Base-by-base conservation (phyloP, 2,888 invertebrate species). In the Biston stratarius region DNA sequence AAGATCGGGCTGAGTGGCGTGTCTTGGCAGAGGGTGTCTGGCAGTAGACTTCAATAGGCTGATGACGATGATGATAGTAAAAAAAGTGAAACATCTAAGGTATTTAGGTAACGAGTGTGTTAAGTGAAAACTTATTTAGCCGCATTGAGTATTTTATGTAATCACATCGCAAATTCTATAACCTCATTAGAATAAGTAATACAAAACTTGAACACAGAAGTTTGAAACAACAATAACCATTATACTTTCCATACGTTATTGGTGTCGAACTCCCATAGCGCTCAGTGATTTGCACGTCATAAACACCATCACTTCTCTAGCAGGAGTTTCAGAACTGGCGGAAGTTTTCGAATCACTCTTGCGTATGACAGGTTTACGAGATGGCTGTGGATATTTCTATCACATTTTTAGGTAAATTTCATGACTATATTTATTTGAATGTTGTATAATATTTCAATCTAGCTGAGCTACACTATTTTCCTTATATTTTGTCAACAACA, bases 301-400 rank as follows among this genome's bases (percentile, higher is more conserved):
- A 68, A 67, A 59, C 67, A 68, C 63, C 60, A 63, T 55, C 60
- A 61, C 45, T 60, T 68, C 67, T 56, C 48, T 59, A 24, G 53
- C 57, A 51, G 59, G 48, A 67, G 58, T 59, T 70, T 56, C 49
- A 33, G 58, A 78, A 72, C 62, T 45, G 40, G 9, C 60, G 71
- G 69, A 72, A 75, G 66, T 81, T 79, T 77, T 76, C 76, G 69
- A 78, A 81, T 80, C 80, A 79, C 71, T 81, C 77, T 78, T 74
- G 74, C 75, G 68, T 72, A 72, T 69, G 77, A 74, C 74, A 76
- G 74, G 72, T 78, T 77, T 76, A 77, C 71, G 74, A 76, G 71
- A 72, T 71, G 62, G 61, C 72, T 57, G 71, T 38, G 61, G 64
- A 69, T 75, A 77, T 74, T 73, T 69, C 75, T 74, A 70, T 74